phyloP scores from a whole-genome alignment of 1,140 invertebrate genomes.

The Sesamia nonagrioides region DNA sequence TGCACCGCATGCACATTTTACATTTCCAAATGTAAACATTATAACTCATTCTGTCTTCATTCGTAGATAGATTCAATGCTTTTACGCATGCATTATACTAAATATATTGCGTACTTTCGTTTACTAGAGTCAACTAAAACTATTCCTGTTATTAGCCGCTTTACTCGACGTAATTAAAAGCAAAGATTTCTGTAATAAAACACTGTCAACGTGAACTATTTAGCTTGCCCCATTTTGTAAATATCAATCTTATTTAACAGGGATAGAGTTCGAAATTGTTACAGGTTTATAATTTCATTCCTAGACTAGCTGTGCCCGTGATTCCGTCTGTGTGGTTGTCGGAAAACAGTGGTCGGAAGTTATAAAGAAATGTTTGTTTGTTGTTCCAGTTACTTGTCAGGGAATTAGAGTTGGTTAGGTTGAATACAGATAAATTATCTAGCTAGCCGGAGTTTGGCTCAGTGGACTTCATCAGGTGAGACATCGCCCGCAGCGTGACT shows the following conservation, averaged over 20 bases:
- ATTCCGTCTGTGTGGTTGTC: not conserved
- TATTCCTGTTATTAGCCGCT: constrained; percentile 33
- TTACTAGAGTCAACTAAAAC: constrained; percentile 32
- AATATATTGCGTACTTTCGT: constrained; percentile 39
- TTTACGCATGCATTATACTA: constrained; percentile 26
- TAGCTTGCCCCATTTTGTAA: not conserved
- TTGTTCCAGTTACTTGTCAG: no score
- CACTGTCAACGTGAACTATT: constrained; percentile 30
- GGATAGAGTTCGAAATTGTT: constrained; percentile 1
- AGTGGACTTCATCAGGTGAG: no score
- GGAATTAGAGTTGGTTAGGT: no score
- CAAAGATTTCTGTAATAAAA: constrained; percentile 42
- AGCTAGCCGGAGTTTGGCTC: no score
- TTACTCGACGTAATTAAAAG: constrained; percentile 34
- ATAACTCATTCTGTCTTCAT: constrained; percentile 23
- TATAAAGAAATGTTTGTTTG: not conserved
- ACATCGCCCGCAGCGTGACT: no score
- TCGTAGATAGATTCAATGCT: constrained; percentile 21
- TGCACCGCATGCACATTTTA: constrained; percentile 14
- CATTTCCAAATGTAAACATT: constrained; percentile 29
- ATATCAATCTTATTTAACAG: not conserved
- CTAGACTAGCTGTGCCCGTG: not conserved
- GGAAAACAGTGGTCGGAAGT: constrained; percentile 15
- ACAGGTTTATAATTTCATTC: not conserved
- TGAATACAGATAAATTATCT: no score